phyloP scores from a whole-genome alignment of 2,888 invertebrate species.

The Sesamia inferens region DNA sequence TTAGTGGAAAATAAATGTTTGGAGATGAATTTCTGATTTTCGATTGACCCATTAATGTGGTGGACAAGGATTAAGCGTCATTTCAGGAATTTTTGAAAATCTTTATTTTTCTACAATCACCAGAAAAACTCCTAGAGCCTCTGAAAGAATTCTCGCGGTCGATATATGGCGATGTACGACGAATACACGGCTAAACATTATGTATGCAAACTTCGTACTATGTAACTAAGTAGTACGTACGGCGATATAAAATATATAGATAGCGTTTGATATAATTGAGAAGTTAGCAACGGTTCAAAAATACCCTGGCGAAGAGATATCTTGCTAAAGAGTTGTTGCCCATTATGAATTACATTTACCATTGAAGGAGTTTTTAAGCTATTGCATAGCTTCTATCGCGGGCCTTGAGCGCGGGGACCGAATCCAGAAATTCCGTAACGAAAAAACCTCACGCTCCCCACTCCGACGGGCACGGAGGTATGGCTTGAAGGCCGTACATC shows the following conservation, averaged over 20 bases:
- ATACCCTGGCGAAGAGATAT: neutral
- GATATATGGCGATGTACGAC: neutral
- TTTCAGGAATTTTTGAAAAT: neutral
- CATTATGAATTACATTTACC: too few species aligned
- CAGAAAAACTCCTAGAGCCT: neutral
- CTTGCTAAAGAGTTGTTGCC: neutral
- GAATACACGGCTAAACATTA: too few species aligned
- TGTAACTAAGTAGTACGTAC: too few species aligned
- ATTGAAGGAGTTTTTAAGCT: too few species aligned
- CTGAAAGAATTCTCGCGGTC: neutral
- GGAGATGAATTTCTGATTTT: conserved; percentile 40
- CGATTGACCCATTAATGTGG: conserved; percentile 9
- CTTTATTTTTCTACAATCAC: too few species aligned
- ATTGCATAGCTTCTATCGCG: too few species aligned
- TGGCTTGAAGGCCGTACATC: too few species aligned
- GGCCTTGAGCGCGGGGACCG: too few species aligned
- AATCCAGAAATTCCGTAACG: too few species aligned
- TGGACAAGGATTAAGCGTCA: neutral
- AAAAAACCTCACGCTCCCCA: too few species aligned
- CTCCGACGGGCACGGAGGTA: too few species aligned
- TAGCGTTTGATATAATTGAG: neutral
- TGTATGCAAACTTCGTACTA: neutral
- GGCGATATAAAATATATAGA: too few species aligned
- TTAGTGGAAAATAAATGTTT: conserved; percentile 47
- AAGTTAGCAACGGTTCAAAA: neutral